phyloP scores from a whole-genome alignment of 2,113 vertebrate species.

The Sorex araneus region DNA sequence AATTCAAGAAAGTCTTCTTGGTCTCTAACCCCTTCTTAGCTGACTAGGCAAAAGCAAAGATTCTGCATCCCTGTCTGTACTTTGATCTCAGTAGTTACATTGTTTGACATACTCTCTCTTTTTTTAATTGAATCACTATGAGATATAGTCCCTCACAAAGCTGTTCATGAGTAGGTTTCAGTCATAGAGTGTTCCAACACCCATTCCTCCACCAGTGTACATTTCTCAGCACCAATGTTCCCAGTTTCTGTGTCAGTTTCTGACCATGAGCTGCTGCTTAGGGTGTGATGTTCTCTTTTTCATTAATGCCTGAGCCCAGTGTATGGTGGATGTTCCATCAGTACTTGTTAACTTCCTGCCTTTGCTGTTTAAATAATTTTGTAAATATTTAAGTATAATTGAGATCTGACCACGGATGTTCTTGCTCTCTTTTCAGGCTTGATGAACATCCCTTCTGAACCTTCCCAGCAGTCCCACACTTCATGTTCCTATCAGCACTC shows the following conservation, averaged over 20 bases:
- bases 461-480: slow-evolving; percentile 93
- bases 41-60: slow-evolving; percentile 3
- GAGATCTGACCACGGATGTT: slow-evolving; percentile 50
- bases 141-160: too few relatives aligned
- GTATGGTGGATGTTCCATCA: background rate
- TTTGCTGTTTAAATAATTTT: slow-evolving; percentile 63
- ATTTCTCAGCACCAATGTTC: too few relatives aligned
- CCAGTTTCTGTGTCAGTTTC: too few relatives aligned
- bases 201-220: too few relatives aligned
- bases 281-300: slow-evolving; percentile 24
- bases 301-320: background rate
- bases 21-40: background rate
- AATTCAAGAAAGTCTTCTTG: slow-evolving; percentile 9
- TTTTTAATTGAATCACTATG: too few relatives aligned
- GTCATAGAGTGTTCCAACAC: too few relatives aligned
- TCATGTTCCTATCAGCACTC: slow-evolving; percentile 95
- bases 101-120: background rate
- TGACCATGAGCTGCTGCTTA: too few relatives aligned
- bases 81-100: slow-evolving; percentile 1
- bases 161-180: too few relatives aligned
- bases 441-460: slow-evolving; percentile 91
- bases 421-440: slow-evolving; percentile 87
- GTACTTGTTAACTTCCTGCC: slow-evolving; percentile 6
- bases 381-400: background rate
- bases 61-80: background rate